Base-by-base conservation (phyloP, 2,113 vertebrate species). In the Micronycteris hirsuta region DNA sequence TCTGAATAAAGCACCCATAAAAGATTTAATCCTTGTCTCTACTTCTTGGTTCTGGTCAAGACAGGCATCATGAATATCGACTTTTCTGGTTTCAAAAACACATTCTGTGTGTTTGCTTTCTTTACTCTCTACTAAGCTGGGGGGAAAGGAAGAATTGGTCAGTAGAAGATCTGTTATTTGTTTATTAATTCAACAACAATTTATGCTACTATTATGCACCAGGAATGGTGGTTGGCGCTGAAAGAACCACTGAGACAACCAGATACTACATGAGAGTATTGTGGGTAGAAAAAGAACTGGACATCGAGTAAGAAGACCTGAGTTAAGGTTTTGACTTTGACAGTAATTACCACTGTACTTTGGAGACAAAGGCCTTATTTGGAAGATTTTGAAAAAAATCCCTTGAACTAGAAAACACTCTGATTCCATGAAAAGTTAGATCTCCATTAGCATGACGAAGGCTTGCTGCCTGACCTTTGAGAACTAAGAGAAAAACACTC, bases 381-480 rank as follows among this genome's bases (percentile, higher is more conserved):
- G 33, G 49, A 86, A 96, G 43, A 88, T 89, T 96, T 96, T 36
- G 31, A 31, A n/a, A 54, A 94, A 96, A 93, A 70, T 83, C 45
- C n/a, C 49, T 71, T 77, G 14, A 92, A 65, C 54, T 93, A 26
- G n/a, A 90, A 89, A 97, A 87, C 61, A 74, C 38, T 93, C 20
- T 52, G 26, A 91, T 71, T 81, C 24, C 4, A 12, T 47, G 45
- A 84, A 97, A 96, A 82, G 47, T 86, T 92, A 92, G 41, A 89
- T 91, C 36, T 84, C 86, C 56, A 93, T 94, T 85, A 95, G 54
- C 78, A 96, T 91, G 95, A 94, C 94, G 71, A 78, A 96, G 74
- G 45, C 52, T 84, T 86, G 22, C 85, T 61, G 26, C 14, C 73
- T 96, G 94, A 97, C 96, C 93, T 98, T 97, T 96, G 96, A 96